Conservation (phyloP, 35 echinoderm and acorn worm species). For the Strongylocentrotus purpuratus region DNA sequence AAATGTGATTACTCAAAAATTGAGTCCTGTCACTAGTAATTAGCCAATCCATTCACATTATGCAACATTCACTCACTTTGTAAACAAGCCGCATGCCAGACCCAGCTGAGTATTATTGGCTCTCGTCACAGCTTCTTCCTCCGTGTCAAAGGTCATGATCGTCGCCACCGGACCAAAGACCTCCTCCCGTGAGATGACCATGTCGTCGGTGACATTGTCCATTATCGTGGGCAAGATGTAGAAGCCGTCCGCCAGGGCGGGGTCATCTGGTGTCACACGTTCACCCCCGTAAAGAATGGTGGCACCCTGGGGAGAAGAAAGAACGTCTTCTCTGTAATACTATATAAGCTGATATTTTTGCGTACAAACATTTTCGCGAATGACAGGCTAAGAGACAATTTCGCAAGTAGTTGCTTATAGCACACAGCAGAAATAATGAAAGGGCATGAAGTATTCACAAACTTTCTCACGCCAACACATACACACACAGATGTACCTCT, state of each 20-base stretch:
- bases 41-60: too few species aligned
- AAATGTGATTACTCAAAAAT: too few species aligned
- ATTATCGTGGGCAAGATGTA: constrained; percentile 79
- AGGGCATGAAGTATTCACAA: too few species aligned
- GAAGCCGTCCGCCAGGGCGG: constrained; percentile 67
- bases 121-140: constrained; percentile 76
- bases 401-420: too few species aligned
- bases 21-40: too few species aligned
- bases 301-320: constrained; percentile 64
- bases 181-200: constrained; percentile 82
- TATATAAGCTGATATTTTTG: too few species aligned
- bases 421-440: too few species aligned
- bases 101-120: constrained; percentile 87
- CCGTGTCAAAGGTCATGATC: constrained; percentile 83
- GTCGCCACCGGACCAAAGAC: constrained; percentile 84
- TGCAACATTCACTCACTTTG: constrained; percentile 69
- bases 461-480: too few species aligned
- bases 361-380: too few species aligned
- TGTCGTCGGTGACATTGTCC: constrained; percentile 82
- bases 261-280: constrained; percentile 73
- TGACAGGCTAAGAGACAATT: too few species aligned
- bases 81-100: constrained; percentile 85
- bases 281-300: constrained; percentile 81
- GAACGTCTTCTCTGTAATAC: neutral
- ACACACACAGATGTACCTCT: too few species aligned